phyloP scores from a whole-genome alignment of 2,888 invertebrate genomes.

The Cryptus armator region DNA sequence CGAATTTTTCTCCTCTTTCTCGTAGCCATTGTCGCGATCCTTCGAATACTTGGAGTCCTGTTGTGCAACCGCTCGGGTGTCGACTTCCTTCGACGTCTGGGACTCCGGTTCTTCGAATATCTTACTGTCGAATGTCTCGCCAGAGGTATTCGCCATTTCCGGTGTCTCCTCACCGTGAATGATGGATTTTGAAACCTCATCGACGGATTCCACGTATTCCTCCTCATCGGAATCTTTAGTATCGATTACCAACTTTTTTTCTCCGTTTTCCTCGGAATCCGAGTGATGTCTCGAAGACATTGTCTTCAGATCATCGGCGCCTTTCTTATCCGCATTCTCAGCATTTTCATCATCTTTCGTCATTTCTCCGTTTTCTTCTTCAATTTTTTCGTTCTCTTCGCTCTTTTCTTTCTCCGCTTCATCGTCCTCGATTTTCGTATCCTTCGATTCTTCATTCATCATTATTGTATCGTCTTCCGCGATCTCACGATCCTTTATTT shows the following conservation, averaged over 20 bases:
- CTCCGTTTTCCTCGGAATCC: slow-evolving; percentile 13
- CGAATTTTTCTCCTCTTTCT: slow-evolving; percentile 62
- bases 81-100: slow-evolving; percentile 72
- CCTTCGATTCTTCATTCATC: background rate
- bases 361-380: background rate
- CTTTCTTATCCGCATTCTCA: background rate
- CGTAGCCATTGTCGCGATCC: slow-evolving; percentile 48
- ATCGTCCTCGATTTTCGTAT: too few relatives aligned
- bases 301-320: slow-evolving; percentile 4
- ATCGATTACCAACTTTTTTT: slow-evolving; percentile 22
- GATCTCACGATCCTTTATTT: background rate
- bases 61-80: slow-evolving; percentile 67
- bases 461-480: background rate
- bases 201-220: slow-evolving; percentile 13
- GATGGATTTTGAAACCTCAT: background rate
- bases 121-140: slow-evolving; percentile 67
- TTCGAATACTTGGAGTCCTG: slow-evolving; percentile 61
- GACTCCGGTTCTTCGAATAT: slow-evolving; percentile 72
- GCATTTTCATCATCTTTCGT: slow-evolving; percentile 1
- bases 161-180: slow-evolving; percentile 41
- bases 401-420: background rate
- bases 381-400: background rate
- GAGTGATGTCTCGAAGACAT: background rate
- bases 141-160: slow-evolving; percentile 57
- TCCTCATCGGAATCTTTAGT: slow-evolving; percentile 28